Percentiles rank a stretch among this genome's conserved stretches.
These are phyloP conservation scores for Echinarachnius parma DNA, from an alignment of 53 echinoderm and acorn worm genomes.

Conservation along the genomic window DNA sequence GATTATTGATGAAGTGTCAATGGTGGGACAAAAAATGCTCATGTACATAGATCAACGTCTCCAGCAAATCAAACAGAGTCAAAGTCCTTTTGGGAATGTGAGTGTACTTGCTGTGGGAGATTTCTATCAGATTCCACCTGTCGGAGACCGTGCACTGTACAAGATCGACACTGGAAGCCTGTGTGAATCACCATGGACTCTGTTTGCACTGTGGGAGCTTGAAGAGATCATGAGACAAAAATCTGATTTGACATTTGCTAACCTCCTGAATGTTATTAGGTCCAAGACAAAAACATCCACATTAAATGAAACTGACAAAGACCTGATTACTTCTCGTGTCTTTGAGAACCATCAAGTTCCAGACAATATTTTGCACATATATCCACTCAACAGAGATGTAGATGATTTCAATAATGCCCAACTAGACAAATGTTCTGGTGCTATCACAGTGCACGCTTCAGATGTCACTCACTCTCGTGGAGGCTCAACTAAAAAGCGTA, in stretches of 20 bases:
- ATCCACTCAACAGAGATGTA: slow-evolving; percentile 21
- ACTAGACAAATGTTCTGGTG: slow-evolving; percentile 1
- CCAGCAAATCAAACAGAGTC: slow-evolving; percentile 33
- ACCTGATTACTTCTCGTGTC: slow-evolving; percentile 6
- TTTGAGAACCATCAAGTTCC: neutral
- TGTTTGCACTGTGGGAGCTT: slow-evolving; percentile 36
- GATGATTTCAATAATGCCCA: slow-evolving; percentile 20
- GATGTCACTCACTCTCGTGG: slow-evolving; percentile 7
- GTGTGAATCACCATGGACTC: slow-evolving; percentile 24
- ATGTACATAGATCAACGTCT: slow-evolving; percentile 16
- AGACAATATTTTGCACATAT: slow-evolving; percentile 21
- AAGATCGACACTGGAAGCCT: slow-evolving; percentile 8
- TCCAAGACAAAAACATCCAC: neutral
- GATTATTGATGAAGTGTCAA: slow-evolving; percentile 49
- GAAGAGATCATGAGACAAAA: slow-evolving; percentile 43
- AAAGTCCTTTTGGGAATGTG: slow-evolving; percentile 28
- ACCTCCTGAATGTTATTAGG: slow-evolving; percentile 17
- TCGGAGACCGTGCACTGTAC: slow-evolving; percentile 22
- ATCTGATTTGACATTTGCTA: slow-evolving; percentile 25
- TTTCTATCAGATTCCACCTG: slow-evolving; percentile 41
- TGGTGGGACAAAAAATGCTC: slow-evolving; percentile 29
- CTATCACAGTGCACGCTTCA: slow-evolving; percentile 5
- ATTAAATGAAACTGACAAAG: slow-evolving; percentile 5
- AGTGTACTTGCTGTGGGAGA: slow-evolving; percentile 46
- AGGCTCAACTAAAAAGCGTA: slow-evolving; percentile 6